Percentiles rank a stretch among this genome's conserved stretches.
phyloP scores from a whole-genome alignment of 2,888 invertebrate species.

The Poecilobothrus nobilitatus region DNA sequence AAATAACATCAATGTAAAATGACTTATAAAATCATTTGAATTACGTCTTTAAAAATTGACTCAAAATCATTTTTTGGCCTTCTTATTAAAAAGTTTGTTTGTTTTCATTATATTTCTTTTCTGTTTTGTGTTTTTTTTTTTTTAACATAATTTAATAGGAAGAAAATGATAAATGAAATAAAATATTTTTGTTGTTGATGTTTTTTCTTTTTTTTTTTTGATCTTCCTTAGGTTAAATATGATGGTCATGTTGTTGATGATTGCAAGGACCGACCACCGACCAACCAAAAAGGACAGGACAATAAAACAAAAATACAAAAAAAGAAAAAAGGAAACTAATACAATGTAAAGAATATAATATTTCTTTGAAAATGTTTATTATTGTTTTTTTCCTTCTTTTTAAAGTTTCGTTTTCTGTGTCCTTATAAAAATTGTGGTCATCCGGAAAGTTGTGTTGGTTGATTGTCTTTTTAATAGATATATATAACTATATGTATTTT shows the following conservation, averaged over 20 bases:
- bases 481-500: neutral
- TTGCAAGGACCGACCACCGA: neutral
- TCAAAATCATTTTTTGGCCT: no score
- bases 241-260: slow-evolving; percentile 6
- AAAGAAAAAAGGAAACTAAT: neutral
- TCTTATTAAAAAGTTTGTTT: no score
- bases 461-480: neutral
- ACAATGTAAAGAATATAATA: neutral
- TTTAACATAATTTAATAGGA: no score
- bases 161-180: neutral
- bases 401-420: neutral
- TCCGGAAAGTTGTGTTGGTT: neutral
- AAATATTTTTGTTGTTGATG: neutral
- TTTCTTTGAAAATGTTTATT: neutral
- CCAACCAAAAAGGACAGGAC: neutral
- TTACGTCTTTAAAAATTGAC: no score
- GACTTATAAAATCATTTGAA: no score
- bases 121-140: no score
- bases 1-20: no score
- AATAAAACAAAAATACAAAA: neutral
- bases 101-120: no score
- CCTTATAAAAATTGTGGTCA: slow-evolving; percentile 5
- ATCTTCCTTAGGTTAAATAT: neutral
- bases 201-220: no score
- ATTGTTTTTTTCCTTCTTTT: neutral